Base-by-base conservation (phyloP, 2,113 vertebrate genomes). In the Muntiacus reevesi region DNA sequence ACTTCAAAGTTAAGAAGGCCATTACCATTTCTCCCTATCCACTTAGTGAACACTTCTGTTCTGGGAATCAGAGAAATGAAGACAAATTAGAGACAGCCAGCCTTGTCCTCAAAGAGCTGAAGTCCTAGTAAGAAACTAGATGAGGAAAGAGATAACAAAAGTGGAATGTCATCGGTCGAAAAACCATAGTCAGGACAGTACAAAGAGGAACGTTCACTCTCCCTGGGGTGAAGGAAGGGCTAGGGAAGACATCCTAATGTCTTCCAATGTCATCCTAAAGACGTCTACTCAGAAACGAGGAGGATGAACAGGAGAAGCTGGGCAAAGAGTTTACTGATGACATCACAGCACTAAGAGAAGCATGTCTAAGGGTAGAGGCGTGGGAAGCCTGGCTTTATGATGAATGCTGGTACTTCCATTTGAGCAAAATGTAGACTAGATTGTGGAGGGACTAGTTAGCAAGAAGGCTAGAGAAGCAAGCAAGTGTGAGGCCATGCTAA, bases 181-280 rank as follows among this genome's bases (percentile, higher is more conserved):
- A 10, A 30, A 36, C 55, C 55, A 43, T 7, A 60, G 13, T 62
- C 55, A 43, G 67, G 30, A 5, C 3, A 67, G 4, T 55, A 74
- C 30, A 60, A 36, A 89, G 45, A 47, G 6, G 14, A 7, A 14
- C 4, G 55, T 14, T 71, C 28, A 21, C 5, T 30, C 43, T 62
- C 27, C 21, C 13, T n/a, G 21, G 6, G 1, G 0, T 14, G 36
- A 30, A 1, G 5, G 7, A 27, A 91, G 27, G 2, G 4, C 19
- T 4, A 93, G 25, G 33, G 67, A 85, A 54, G 82, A 59, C 10
- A 30, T 10, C 45, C 3, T 36, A 36, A 10, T 5, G 27, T 52
- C 47, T 81, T 81, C 78, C 47, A 21, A 33, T 81, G 45, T 52
- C 10, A 16, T 33, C 45, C 3, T 54, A 36, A 19, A 5, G 47